Evolutionary conservation across 2,113 vertebrate species (phyloP).

Genomic region (Protobothrops flavoviridis): DNA sequence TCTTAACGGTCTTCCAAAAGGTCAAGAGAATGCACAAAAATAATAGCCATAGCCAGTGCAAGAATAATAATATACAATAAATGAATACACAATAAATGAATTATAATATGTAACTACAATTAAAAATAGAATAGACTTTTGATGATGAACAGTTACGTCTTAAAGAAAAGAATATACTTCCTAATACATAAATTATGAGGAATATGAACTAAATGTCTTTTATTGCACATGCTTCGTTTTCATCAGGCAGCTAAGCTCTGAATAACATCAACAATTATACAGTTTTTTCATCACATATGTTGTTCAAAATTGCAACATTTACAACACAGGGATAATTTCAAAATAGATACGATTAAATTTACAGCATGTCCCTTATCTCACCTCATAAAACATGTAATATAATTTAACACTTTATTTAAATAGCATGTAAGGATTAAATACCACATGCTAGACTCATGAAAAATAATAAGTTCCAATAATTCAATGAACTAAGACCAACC

Average conservation of each 20-base stretch:
- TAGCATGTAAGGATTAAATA: not conserved
- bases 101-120: not conserved
- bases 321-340: not conserved
- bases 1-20: not conserved
- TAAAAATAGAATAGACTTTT: not conserved
- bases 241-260: conserved; percentile 35
- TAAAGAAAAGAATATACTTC: not conserved
- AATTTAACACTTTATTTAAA: not conserved
- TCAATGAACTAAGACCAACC: not conserved
- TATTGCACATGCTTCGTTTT: not conserved
- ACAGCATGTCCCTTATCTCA: not conserved
- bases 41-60: not conserved
- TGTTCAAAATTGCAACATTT: not conserved
- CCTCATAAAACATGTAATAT: not conserved
- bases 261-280: not conserved
- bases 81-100: not conserved
- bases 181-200: not conserved
- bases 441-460: not conserved
- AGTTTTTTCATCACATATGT: not conserved
- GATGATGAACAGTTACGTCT: not conserved
- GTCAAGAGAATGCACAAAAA: not conserved
- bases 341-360: not conserved
- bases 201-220: not conserved
- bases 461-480: not conserved
- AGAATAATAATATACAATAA: not conserved